phyloP scores from a whole-genome alignment of 2,797 vertebrate genomes.

The Vipera latastei region DNA sequence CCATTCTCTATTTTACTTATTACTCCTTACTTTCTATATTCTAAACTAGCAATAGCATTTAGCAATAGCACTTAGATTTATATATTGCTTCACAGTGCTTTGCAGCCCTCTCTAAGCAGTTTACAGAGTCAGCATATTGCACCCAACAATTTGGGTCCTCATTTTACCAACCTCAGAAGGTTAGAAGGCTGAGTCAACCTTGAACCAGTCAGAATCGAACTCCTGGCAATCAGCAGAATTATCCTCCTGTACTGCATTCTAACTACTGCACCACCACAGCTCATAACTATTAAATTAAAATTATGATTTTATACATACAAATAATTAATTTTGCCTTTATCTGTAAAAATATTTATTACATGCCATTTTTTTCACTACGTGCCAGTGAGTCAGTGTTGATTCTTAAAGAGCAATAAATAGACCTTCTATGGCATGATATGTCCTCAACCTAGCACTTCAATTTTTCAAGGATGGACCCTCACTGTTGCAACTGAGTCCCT shows the following conservation, averaged over 20 bases:
- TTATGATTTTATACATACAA: not conserved
- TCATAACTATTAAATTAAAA: not conserved
- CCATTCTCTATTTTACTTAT: not conserved
- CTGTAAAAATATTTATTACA: not conserved
- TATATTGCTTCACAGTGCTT: too few relatives aligned
- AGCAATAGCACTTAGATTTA: not conserved
- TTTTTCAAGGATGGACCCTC: not conserved
- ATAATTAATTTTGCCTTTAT: not conserved
- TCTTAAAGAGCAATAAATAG: not conserved
- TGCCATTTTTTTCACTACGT: not conserved
- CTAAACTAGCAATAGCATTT: not conserved
- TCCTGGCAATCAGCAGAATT: not conserved
- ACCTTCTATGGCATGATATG: not conserved
- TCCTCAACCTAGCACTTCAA: not conserved
- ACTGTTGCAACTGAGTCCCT: not conserved
- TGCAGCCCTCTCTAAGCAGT: too few relatives aligned
- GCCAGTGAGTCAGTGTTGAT: not conserved
- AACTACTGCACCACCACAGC: not conserved
- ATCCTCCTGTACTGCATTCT: not conserved
- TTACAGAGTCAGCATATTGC: too few relatives aligned
- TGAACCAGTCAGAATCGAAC: not conserved
- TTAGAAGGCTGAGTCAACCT: not conserved
- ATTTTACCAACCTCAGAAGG: not conserved
- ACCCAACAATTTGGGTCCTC: not conserved
- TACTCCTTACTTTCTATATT: not conserved